Evolutionary conservation across 2,888 invertebrate genomes (phyloP), one percentile per base, ranked within the genome.

Genomic region (Dicranocentrus wangi): DNA sequence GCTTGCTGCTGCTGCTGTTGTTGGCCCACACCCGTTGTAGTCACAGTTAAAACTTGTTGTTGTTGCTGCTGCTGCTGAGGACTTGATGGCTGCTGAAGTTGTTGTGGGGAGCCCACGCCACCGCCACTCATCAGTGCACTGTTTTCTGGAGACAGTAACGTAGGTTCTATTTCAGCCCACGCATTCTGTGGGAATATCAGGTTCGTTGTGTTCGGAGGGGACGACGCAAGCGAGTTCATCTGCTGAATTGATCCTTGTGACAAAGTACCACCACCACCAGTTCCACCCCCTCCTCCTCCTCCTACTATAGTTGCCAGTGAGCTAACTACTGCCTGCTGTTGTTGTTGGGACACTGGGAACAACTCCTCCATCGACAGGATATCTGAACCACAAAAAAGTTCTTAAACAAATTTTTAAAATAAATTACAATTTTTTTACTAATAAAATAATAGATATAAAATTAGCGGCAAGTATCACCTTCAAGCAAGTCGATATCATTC

Each of bases 281-380:
- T n/a, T n/a, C n/a, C n/a, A n/a, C n/a, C n/a, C n/a, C n/a, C n/a
- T n/a, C n/a, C n/a, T n/a, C n/a, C n/a, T n/a, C n/a, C n/a, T n/a
- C n/a, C n/a, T n/a, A n/a, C n/a, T n/a, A n/a, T n/a, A n/a, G n/a
- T n/a, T n/a, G n/a, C n/a, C n/a, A n/a, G 66, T 51, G 39, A 25
- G 51, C 7, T 10, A n/a, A 17, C 7, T 32, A 39, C 10, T 1
- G 65, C 15, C 13, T 51, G 27, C 1, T 27, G 68, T 13, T 39
- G n/a, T n/a, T n/a, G n/a, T n/a, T n/a, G 8, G 3, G 23, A 5
- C 19, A 2, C 17, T 39, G 77, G 69, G 25, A 61, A 77, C 8
- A 78, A n/a, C 23, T 78, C 78, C 43, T 78, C 78, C 70, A 78
- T 70, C 10, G 53, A 53, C 63, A 78, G 42, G 17, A 78, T 78